phyloP scores from a whole-genome alignment of 2,888 invertebrate species.

The Hypolimnas misippus region DNA sequence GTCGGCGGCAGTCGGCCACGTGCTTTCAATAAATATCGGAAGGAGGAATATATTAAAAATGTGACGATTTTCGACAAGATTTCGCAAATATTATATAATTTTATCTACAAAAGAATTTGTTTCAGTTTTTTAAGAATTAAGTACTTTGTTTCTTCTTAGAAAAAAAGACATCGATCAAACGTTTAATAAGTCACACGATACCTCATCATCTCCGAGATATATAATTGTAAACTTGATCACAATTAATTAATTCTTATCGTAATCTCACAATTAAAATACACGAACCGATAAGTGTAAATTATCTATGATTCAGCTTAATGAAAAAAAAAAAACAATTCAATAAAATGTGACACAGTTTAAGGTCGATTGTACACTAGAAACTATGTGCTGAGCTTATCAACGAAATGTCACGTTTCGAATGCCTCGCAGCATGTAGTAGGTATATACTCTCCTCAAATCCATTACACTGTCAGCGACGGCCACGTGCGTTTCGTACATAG shows the following conservation, averaged over 20 bases:
- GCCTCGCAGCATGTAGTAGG: slow-evolving; percentile 19
- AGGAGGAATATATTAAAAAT: slow-evolving; percentile 18
- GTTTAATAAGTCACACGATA: not conserved
- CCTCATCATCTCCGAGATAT: not conserved
- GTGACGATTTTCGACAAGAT: slow-evolving; percentile 2
- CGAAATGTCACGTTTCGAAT: slow-evolving; percentile 22
- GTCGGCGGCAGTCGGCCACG: slow-evolving; percentile 43
- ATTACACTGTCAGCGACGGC: slow-evolving; percentile 42
- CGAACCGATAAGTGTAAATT: not conserved
- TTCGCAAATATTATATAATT: not conserved
- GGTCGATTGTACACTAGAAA: not conserved
- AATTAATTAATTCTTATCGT: not conserved
- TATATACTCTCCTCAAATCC: slow-evolving; percentile 10
- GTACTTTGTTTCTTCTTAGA: not conserved
- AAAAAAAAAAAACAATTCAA: not conserved
- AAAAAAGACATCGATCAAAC: too few species aligned
- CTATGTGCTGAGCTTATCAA: not conserved
- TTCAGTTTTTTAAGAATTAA: not conserved
- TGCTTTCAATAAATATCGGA: slow-evolving; percentile 42
- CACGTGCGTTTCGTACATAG: slow-evolving; percentile 65
- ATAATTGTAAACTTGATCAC: not conserved
- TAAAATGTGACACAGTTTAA: not conserved
- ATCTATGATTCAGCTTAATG: too few species aligned
- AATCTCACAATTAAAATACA: too few species aligned
- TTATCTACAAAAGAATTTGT: not conserved